Percentiles rank a stretch among this genome's conserved stretches.
Conservation (phyloP, 2,113 vertebrate species). For the Atlantisia rogersi region DNA sequence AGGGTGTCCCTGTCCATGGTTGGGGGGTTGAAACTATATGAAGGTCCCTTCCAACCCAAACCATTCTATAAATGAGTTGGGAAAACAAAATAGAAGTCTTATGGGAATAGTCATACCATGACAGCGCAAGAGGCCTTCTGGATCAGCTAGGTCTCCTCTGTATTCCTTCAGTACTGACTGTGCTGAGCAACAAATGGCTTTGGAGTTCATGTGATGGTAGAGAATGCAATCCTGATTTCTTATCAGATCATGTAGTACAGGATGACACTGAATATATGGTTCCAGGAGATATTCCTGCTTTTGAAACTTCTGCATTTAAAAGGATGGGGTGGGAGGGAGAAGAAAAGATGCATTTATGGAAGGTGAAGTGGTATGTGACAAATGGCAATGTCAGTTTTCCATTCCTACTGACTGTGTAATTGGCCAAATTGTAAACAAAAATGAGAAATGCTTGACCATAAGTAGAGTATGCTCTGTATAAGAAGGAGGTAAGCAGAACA, state of each 20-base stretch:
- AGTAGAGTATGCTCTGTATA: neutral
- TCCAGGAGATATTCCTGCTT: neutral
- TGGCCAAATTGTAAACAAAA: neutral
- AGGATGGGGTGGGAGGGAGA: neutral
- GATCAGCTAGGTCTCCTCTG: neutral
- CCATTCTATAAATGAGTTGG: neutral
- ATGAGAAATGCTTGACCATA: neutral
- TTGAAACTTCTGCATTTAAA: neutral
- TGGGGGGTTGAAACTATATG: too few relatives aligned
- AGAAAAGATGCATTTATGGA: neutral
- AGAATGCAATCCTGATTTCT: neutral
- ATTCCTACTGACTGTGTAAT: neutral
- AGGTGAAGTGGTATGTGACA: neutral
- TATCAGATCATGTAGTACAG: neutral
- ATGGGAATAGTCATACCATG: neutral
- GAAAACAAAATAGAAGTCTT: neutral
- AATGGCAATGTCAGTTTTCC: neutral
- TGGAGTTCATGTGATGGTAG: neutral
- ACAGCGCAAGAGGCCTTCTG: neutral
- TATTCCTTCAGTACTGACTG: neutral
- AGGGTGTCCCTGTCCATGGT: too few relatives aligned
- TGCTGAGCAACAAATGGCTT: neutral
- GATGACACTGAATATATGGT: neutral
- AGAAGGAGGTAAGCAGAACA: neutral
- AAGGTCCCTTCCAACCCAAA: too few relatives aligned